These are phyloP conservation scores for Tenodera sinensis DNA, from an alignment of 2,888 invertebrate genomes.

Conservation along the genomic window DNA sequence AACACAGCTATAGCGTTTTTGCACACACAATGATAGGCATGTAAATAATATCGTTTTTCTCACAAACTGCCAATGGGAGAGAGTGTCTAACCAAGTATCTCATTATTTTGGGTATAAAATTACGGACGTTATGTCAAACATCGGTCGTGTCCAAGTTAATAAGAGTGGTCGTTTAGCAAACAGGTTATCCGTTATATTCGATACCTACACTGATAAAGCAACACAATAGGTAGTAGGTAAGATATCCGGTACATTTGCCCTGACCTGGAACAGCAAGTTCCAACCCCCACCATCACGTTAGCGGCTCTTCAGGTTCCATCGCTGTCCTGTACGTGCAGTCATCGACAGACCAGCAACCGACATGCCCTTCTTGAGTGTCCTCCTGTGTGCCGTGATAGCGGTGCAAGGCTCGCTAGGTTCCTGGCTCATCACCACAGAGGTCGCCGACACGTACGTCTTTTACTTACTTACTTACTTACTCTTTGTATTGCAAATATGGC, in stretches of 20 bases:
- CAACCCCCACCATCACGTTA: not conserved
- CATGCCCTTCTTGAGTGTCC: not conserved
- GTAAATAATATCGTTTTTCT: no score
- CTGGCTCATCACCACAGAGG: not conserved
- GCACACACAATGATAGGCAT: no score
- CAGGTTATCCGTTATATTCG: not conserved
- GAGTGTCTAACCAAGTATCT: no score
- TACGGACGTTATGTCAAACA: no score
- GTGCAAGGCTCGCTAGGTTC: not conserved
- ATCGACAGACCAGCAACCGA: not conserved
- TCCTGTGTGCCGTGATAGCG: not conserved
- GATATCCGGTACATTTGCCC: not conserved
- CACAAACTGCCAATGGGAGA: no score
- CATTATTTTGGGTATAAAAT: no score
- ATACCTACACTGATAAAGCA: not conserved
- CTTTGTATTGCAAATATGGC: no score
- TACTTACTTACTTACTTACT: not conserved
- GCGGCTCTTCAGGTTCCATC: not conserved
- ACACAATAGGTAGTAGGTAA: not conserved
- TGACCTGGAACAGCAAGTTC: not conserved
- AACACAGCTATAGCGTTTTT: no score
- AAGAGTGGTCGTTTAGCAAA: not conserved
- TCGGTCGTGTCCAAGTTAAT: no score
- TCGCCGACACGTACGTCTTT: not conserved
- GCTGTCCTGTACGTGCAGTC: not conserved